Base-by-base conservation (phyloP, 2,113 vertebrate genomes). In the Chlamydotis undulata region DNA sequence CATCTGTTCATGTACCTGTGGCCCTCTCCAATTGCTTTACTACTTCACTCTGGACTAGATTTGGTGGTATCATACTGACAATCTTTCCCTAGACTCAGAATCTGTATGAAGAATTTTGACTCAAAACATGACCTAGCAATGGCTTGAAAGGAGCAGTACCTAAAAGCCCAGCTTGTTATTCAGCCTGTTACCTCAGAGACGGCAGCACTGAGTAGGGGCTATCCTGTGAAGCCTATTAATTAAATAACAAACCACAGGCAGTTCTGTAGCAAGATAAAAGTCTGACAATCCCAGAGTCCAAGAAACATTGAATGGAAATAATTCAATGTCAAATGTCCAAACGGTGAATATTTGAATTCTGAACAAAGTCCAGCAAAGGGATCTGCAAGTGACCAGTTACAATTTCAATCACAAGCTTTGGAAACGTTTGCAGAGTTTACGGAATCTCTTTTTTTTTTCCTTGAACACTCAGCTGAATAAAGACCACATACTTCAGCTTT, bases 311-410 rank as follows among this genome's bases (percentile, higher is more conserved):
- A 68, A 50, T 13, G 33, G 29, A 76, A 76, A 57, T 2, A 5
- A 23, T 69, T 35, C 17, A 31, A 12, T 2, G 9, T 23, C 41
- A 35, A 25, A 70, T 6, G 6, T 33, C 15, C 15, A 45, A 65
- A 69, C 0, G 0, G 0, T 25, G 25, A 69, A 43, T 35, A 41
- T 74, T 22, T 47, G 25, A 70, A 61, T 43, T 67, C 50, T 41
- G 39, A 84, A 39, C 11, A 25, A 84, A 67, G 19, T 17, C 37
- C 37, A 65, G 26, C 29, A 83, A 61, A 37, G 6, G 16, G 19
- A 41, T 45, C 9, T 64, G 28, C n/a, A 73, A 80, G 75, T 7
- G 4, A 45, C 16, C 11, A 23, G 24, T 28, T 68, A 39, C 10
- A 23, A 9, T 35, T 57, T 87, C 24, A 73, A 74, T 47, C 47